These are phyloP conservation scores for Florisuga fusca DNA, from an alignment of 2,797 vertebrate genomes.

Conservation along the genomic window DNA sequence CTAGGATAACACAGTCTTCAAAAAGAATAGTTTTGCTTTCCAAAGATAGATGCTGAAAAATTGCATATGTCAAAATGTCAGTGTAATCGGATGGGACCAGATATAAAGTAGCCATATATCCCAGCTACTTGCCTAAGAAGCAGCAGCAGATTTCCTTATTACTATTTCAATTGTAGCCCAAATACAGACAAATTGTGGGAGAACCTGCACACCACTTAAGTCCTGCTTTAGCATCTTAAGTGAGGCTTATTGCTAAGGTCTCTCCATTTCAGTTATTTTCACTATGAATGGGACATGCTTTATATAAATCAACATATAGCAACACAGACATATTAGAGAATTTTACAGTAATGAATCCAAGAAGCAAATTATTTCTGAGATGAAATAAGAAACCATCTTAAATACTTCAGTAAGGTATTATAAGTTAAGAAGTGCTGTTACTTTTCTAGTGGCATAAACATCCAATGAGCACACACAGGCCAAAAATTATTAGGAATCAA, in stretches of 20 bases:
- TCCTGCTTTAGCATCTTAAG: neutral
- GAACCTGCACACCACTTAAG: neutral
- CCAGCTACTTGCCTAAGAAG: neutral
- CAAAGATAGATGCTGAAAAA: constrained; percentile 4
- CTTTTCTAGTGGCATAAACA: neutral
- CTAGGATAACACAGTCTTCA: neutral
- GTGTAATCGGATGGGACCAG: neutral
- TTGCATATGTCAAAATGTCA: neutral
- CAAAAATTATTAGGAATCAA: neutral
- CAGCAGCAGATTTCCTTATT: neutral
- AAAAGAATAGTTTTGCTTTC: neutral
- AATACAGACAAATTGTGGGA: neutral
- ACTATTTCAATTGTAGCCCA: neutral
- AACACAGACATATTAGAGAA: neutral
- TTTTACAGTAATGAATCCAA: constrained; percentile 1
- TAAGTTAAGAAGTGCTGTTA: constrained; percentile 11
- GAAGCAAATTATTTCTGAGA: constrained; percentile 46
- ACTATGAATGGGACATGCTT: neutral
- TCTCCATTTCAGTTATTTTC: constrained; percentile 32
- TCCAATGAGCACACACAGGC: neutral
- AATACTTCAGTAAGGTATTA: constrained; percentile 9
- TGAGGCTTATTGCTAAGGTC: neutral
- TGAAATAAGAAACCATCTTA: constrained; percentile 25
- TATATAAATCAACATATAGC: neutral
- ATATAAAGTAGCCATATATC: neutral